phyloP scores from a whole-genome alignment of 2,888 invertebrate species.

The Cryptophagus acutangulus region DNA sequence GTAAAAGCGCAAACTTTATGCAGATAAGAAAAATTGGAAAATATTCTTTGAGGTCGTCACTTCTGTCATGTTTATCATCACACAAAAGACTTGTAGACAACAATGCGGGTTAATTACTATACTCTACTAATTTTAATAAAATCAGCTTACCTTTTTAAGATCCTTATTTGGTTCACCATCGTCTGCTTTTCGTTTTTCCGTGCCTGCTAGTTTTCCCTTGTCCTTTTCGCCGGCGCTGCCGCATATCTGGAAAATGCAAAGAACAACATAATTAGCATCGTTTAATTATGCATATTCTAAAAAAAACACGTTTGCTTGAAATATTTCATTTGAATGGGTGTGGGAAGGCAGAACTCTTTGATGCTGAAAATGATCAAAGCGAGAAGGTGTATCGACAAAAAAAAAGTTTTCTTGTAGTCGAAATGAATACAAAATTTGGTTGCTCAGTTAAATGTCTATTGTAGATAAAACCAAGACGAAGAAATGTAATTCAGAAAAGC shows the following conservation, averaged over 20 bases:
- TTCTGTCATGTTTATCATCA: neutral
- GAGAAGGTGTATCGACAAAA: too few relatives aligned
- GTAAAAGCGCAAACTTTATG: neutral
- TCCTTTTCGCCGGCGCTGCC: conserved; percentile 55
- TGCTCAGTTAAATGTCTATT: too few relatives aligned
- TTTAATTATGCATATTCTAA: conserved; percentile 5
- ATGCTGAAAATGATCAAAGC: too few relatives aligned
- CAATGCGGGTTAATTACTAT: conserved; percentile 18
- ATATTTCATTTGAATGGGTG: neutral
- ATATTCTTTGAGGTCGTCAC: too few relatives aligned
- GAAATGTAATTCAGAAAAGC: conserved; percentile 4
- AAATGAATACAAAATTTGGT: too few relatives aligned
- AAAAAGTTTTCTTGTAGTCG: too few relatives aligned
- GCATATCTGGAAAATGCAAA: conserved; percentile 52
- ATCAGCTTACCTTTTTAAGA: conserved; percentile 71
- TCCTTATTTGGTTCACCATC: conserved; percentile 78
- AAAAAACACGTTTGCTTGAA: too few relatives aligned
- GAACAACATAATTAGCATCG: conserved; percentile 11
- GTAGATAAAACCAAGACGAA: too few relatives aligned
- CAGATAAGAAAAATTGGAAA: neutral
- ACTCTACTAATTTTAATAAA: neutral
- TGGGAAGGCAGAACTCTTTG: too few relatives aligned
- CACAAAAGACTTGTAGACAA: neutral
- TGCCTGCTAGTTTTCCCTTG: conserved; percentile 60
- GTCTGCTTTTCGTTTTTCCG: conserved; percentile 79